Conservation (phyloP, 30 jellyfish, hydroid and myxozoan species). For the Aurelia coerulea region DNA sequence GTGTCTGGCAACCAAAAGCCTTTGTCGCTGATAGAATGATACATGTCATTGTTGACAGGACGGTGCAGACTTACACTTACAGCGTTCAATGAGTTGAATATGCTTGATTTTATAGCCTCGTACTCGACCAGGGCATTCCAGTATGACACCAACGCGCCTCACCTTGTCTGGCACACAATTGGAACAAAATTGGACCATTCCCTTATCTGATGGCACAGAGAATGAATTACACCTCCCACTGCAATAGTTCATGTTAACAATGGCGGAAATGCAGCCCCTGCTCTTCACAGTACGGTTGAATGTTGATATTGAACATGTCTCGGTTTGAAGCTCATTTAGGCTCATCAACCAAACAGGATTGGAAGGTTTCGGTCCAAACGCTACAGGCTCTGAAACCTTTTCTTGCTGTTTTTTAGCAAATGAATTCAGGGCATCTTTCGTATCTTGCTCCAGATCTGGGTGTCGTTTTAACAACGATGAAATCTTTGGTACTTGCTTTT, state of each 20-base stretch:
- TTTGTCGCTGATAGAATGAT: too few relatives aligned
- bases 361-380: too few relatives aligned
- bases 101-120: not conserved
- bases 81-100: slow-evolving; percentile 6
- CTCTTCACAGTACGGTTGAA: slow-evolving; percentile 21
- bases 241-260: slow-evolving; percentile 26
- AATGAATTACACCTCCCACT: slow-evolving; percentile 29
- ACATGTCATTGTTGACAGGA: not conserved
- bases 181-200: slow-evolving; percentile 19
- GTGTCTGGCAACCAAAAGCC: too few relatives aligned
- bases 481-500: too few relatives aligned
- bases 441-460: too few relatives aligned
- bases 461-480: too few relatives aligned
- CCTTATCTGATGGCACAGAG: slow-evolving; percentile 3
- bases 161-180: slow-evolving; percentile 15
- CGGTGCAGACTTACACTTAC: slow-evolving; percentile 16
- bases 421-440: too few relatives aligned
- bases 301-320: not conserved
- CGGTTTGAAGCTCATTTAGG: not conserved
- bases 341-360: slow-evolving; percentile 7
- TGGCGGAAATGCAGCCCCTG: slow-evolving; percentile 8
- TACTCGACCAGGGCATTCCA: slow-evolving; percentile 15
- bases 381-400: too few relatives aligned
- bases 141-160: not conserved
- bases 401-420: too few relatives aligned